phyloP scores from a whole-genome alignment of 1,140 invertebrate genomes.

The Atopsyche davidsoni region DNA sequence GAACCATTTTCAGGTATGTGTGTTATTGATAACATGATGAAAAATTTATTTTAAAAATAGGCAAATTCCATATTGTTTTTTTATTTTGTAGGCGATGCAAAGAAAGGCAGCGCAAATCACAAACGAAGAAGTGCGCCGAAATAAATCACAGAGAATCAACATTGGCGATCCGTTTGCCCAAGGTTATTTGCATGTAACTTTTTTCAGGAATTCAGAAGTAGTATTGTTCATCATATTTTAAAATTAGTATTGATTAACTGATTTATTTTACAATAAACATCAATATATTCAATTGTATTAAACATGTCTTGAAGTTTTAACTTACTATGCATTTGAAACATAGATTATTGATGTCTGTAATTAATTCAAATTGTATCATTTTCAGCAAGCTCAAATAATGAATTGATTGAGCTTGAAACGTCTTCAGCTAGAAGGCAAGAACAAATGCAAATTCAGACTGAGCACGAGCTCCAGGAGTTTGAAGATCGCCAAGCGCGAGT shows the following conservation, averaged over 20 bases:
- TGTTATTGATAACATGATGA: not conserved
- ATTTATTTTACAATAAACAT: too few species aligned
- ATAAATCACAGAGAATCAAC: constrained; percentile 51
- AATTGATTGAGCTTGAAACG: constrained; percentile 23
- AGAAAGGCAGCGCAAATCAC: constrained; percentile 76
- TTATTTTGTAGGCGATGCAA: constrained; percentile 55
- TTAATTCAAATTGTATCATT: too few species aligned
- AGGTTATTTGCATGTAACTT: constrained; percentile 17
- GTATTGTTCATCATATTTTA: not conserved
- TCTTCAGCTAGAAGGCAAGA: constrained; percentile 46
- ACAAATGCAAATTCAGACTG: constrained; percentile 76
- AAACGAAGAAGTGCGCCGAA: constrained; percentile 69
- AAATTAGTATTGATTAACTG: too few species aligned
- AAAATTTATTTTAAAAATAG: not conserved
- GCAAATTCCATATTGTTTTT: constrained; percentile 10
- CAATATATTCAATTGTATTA: too few species aligned
- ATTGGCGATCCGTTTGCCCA: constrained; percentile 44
- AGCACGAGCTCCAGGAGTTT: constrained; percentile 76
- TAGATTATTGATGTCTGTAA: too few species aligned
- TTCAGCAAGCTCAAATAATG: constrained; percentile 4
- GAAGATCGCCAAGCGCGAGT: constrained; percentile 89
- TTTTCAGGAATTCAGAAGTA: not conserved
- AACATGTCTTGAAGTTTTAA: too few species aligned
- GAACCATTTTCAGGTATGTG: constrained; percentile 73
- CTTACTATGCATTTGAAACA: not conserved